These are phyloP conservation scores for Meriones unguiculatus DNA, from an alignment of 2,113 vertebrate species.

Conservation along the genomic window DNA sequence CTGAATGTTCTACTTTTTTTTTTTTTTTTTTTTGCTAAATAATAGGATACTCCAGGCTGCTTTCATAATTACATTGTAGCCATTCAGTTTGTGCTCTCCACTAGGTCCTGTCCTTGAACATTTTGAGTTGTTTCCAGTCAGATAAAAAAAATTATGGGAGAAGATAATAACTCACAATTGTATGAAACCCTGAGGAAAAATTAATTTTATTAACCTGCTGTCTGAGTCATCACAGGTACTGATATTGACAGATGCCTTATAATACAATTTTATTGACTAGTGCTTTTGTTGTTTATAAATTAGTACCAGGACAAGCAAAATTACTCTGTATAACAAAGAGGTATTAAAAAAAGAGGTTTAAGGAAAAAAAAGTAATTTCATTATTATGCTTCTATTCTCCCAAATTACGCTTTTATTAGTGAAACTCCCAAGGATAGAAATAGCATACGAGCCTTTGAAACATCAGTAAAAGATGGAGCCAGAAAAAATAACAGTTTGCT, in stretches of 20 bases:
- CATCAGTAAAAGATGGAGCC: conserved; percentile 56
- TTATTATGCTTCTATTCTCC: conserved; percentile 66
- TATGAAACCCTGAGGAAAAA: conserved; percentile 71
- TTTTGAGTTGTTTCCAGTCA: conserved; percentile 63
- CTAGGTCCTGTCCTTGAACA: conserved; percentile 67
- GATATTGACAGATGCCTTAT: conserved; percentile 64
- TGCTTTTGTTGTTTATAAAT: conserved; percentile 4
- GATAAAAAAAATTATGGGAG: conserved; percentile 73
- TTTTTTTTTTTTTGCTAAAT: conserved; percentile 75
- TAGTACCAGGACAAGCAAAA: conserved; percentile 28
- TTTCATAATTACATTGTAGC: conserved; percentile 71
- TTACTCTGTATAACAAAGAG: conserved; percentile 8
- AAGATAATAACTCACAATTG: conserved; percentile 76
- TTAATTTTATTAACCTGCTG: conserved; percentile 75
- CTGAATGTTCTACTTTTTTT: conserved; percentile 66
- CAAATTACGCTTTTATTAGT: conserved; percentile 55
- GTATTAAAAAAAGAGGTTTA: conserved; percentile 20
- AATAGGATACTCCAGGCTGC: conserved; percentile 38
- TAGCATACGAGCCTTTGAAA: conserved; percentile 34
- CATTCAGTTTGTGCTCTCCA: conserved; percentile 20
- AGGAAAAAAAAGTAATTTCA: conserved; percentile 54
- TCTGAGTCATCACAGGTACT: conserved; percentile 63
- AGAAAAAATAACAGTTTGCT: conserved; percentile 55
- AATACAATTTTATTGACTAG: conserved; percentile 52
- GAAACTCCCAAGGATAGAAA: conserved; percentile 49